Base-by-base conservation (phyloP, 2,888 invertebrate genomes). In the Saturnia pavonia region DNA sequence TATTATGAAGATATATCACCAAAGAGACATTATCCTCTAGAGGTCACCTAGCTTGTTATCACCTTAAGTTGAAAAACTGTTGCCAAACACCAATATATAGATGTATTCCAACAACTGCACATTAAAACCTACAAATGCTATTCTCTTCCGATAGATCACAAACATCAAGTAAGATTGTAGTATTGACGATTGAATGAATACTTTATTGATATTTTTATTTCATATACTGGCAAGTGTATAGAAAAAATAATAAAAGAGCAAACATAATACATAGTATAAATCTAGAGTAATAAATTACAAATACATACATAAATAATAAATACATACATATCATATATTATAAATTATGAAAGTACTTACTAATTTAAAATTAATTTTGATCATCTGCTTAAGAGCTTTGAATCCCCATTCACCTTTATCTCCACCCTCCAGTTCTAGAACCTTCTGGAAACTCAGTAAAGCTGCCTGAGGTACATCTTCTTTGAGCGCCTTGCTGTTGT, bases 361-460 rank as follows among this genome's bases (percentile, higher is more conserved):
- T 95, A 99, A 92, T 95, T 98, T 98, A 90, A 99, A 99, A 90
- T 99, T 99, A 74, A 99, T 99, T 94, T 99, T 99, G 68, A 99
- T 99, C 99, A 99, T 99, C 91, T 99, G 99, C 88, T 99, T 99
- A 22, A 99, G 95, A 0, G 99, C 99, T 90, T 99, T 99, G 89
- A 99, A 99, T 0, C 99, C 99, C 99, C 99, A 99, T 95, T 99
- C 99, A 70, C 99, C 99, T 89, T 99, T 99, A 79, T 99, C 99
- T 0, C 98, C 98, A 60, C 97, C 98, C 92, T 99, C 99, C 74
- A 99, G 94, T 85, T 99, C 99, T 76, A 99, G 92, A 14, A 99
- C 99, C 91, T 98, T 97, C 86, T 98, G 97, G 91, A 99, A 99
- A 79, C 98, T 99, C 74, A 97, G 96, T 73, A 99, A 91, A 0